Conservation (phyloP, 2,113 vertebrate genomes). For the Caretta caretta region DNA sequence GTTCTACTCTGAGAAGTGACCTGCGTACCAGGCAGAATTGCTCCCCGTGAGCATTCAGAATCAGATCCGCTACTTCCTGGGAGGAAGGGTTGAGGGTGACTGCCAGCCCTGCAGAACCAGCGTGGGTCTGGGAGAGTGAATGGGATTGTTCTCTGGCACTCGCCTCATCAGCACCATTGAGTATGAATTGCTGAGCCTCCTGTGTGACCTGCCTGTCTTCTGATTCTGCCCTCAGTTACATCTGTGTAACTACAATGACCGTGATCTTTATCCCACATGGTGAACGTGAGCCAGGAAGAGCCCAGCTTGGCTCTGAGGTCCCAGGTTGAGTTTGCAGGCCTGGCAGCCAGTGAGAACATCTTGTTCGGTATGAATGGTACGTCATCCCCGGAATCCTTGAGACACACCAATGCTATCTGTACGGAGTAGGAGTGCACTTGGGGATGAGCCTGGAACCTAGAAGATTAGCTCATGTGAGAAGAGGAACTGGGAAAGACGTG, state of each 20-base stretch:
- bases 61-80: neutral
- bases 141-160: neutral
- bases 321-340: neutral
- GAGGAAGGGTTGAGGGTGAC: neutral
- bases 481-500: neutral
- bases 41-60: neutral
- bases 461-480: too few species aligned
- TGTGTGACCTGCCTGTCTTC: neutral
- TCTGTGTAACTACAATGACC: neutral
- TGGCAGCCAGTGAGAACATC: neutral
- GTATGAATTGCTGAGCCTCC: neutral
- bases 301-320: neutral
- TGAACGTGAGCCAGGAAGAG: neutral
- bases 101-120: neutral
- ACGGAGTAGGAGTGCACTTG: too few species aligned
- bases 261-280: neutral
- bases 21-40: too few species aligned
- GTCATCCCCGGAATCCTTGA: neutral
- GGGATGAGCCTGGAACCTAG: too few species aligned
- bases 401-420: neutral
- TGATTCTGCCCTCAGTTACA: neutral
- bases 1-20: neutral
- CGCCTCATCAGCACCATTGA: neutral
- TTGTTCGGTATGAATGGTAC: neutral
- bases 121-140: neutral